phyloP scores from a whole-genome alignment of 2,888 invertebrate genomes.

The Parnassius mnemosyne region DNA sequence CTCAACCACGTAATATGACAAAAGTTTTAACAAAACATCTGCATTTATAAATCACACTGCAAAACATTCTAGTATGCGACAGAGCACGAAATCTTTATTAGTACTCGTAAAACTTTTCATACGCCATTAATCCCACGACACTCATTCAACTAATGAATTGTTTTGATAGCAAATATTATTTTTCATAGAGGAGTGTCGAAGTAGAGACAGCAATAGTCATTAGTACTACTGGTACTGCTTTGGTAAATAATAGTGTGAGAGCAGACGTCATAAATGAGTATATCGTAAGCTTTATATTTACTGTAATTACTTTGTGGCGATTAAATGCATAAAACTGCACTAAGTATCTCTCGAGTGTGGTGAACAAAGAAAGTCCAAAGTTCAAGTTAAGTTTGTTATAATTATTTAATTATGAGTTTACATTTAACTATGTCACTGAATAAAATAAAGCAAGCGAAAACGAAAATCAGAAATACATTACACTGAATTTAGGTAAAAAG shows the following conservation, averaged over 20 bases:
- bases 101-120: conserved; percentile 37
- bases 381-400: background rate
- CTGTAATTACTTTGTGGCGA: no score
- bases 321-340: no score
- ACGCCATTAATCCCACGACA: conserved; percentile 35
- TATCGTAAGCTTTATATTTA: no score
- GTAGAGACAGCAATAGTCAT: background rate
- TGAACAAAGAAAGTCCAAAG: no score
- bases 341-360: no score
- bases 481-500: no score
- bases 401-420: background rate
- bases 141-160: conserved; percentile 37
- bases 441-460: no score
- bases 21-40: conserved; percentile 22
- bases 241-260: no score
- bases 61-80: conserved; percentile 22
- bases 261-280: no score
- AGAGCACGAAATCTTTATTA: conserved; percentile 37
- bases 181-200: conserved; percentile 6
- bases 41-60: conserved; percentile 23
- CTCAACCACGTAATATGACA: background rate
- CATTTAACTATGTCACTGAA: no score
- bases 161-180: conserved; percentile 29
- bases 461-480: no score
- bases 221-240: no score